Base-by-base conservation (phyloP, 2,888 invertebrate genomes). In the Xestoiulus laeticollis region DNA sequence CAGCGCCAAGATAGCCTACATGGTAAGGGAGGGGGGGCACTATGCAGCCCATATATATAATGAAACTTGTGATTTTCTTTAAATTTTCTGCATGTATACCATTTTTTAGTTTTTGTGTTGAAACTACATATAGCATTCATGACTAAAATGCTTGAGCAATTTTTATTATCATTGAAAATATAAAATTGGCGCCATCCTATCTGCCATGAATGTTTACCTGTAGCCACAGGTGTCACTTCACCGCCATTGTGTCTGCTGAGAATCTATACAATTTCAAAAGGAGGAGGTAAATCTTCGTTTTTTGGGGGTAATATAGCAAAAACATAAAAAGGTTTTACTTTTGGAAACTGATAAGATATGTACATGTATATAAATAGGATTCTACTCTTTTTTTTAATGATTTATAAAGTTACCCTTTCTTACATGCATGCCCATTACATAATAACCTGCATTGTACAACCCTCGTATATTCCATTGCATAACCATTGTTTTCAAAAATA, bases 201-300 rank as follows among this genome's bases (percentile, higher is more conserved):
- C 59, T 59, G 59, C 59, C 2, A 3, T 4, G 59, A 59, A 59
- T 59, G 59, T 59, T 59, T n/a, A 59, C 59, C 59, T 59, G 19
- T 16, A 59, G 59, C 59, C 59, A 59, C 59, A 59, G 59, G 59
- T 59, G 59, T 59, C 59, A 59, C n/a, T 59, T 59, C n/a, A 59
- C 59, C 59, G 59, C 59, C 59, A 59, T 59, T n/a, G n/a, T n/a
- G 59, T 59, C 59, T 59, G 59, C 43, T 8, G n/a, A n/a, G n/a
- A n/a, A n/a, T n/a, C 10, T 59, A n/a, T 59, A 59, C n/a, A 59
- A n/a, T 59, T 59, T 59, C n/a, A n/a, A 59, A 59, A 22, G 59
- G n/a, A 19, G 6, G 38, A 59, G 19, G n/a, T 1, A 59, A 59
- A 59, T 19, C n/a, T 59, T 19, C 3, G 19, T 59, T 48, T 48